A percentile compares a stretch with the other conserved stretches of the same genome.
These are phyloP conservation scores for Trachops cirrhosus DNA, from an alignment of 2,797 vertebrate genomes.

Conservation along the genomic window DNA sequence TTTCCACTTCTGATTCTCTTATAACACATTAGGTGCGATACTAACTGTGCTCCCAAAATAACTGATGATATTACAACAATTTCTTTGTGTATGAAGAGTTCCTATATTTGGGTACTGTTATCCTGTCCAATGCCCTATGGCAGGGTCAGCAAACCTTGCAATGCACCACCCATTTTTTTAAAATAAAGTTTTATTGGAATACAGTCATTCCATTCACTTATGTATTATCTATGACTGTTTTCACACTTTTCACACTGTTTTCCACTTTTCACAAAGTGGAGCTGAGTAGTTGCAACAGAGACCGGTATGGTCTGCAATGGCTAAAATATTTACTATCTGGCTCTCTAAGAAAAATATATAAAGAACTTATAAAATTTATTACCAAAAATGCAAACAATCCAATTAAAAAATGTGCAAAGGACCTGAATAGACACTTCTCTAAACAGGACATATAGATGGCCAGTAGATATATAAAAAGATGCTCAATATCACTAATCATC, in stretches of 20 bases:
- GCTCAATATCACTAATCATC: too few species aligned
- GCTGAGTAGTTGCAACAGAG: background rate
- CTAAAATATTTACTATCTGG: background rate
- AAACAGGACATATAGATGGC: background rate
- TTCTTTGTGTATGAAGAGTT: background rate
- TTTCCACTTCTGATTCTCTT: slow-evolving; percentile 2
- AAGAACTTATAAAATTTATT: background rate
- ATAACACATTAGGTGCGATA: background rate
- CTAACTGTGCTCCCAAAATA: background rate
- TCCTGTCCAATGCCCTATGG: background rate
- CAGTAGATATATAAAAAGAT: background rate
- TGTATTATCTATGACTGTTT: background rate
- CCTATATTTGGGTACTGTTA: background rate
- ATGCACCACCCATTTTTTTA: background rate
- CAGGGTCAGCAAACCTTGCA: background rate
- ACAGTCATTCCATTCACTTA: background rate
- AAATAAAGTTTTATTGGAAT: background rate
- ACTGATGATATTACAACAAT: background rate
- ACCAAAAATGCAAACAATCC: background rate
- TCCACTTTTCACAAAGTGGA: too few species aligned
- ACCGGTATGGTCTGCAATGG: background rate
- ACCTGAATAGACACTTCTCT: background rate
- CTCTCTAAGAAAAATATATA: background rate
- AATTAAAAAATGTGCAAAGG: background rate
- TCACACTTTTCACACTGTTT: too few species aligned